phyloP scores from a whole-genome alignment of 2,113 vertebrate species.

The Oryzias curvinotus region DNA sequence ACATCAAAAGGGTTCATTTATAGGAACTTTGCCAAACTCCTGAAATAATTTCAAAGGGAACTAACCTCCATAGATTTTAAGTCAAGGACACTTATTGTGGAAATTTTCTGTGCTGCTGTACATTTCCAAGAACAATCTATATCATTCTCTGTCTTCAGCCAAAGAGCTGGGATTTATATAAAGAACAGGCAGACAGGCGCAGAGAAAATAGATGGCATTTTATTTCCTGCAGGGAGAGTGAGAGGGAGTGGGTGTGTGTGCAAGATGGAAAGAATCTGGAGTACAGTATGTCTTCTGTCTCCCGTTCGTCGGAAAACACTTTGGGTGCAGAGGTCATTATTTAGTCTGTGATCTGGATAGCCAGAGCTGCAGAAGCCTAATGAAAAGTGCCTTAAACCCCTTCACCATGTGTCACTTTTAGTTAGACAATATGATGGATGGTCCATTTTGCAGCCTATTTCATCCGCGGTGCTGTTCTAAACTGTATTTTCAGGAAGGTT shows the following conservation, averaged over 20 bases:
- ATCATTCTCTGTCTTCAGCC: slow-evolving; percentile 64
- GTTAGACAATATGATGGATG: slow-evolving; percentile 79
- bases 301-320: slow-evolving; percentile 44
- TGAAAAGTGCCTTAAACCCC: slow-evolving; percentile 70
- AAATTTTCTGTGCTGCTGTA: slow-evolving; percentile 51
- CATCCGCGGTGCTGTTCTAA: slow-evolving; percentile 76
- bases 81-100: slow-evolving; percentile 55
- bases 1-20: slow-evolving; percentile 23
- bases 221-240: slow-evolving; percentile 53
- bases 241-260: slow-evolving; percentile 7
- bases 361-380: slow-evolving; percentile 64
- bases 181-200: slow-evolving; percentile 53
- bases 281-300: slow-evolving; percentile 59
- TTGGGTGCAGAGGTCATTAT: slow-evolving; percentile 70
- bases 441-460: slow-evolving; percentile 77
- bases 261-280: slow-evolving; percentile 41
- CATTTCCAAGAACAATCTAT: slow-evolving; percentile 66
- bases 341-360: slow-evolving; percentile 70
- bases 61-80: slow-evolving; percentile 46
- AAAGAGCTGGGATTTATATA: slow-evolving; percentile 61
- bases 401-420: slow-evolving; percentile 63
- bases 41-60: slow-evolving; percentile 41
- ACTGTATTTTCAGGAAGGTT: slow-evolving; percentile 77
- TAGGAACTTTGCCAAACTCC: slow-evolving; percentile 28
- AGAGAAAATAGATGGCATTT: slow-evolving; percentile 67